Evolutionary conservation across 2,113 vertebrate species (phyloP), one percentile per base, ranked within the genome.

Genomic region (Mystacornis crossleyi): DNA sequence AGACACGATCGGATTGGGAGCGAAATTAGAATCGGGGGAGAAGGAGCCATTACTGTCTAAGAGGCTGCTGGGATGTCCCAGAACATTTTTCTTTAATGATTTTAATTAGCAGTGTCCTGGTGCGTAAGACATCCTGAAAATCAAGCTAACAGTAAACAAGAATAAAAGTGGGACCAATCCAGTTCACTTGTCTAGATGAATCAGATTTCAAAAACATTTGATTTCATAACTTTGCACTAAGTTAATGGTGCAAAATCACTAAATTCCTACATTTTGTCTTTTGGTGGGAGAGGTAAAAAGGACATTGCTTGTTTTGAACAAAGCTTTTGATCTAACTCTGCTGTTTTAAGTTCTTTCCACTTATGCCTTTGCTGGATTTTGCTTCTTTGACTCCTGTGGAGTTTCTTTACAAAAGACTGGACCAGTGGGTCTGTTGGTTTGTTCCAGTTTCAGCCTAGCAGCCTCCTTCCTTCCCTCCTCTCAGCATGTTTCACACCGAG

Each of bases 361-460:
- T 88, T 90, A 74, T 90, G 82, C 36, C 75, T 93, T 86, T 95
- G 90, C 79, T 95, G 82, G 31, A 51, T 91, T 94, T 96, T 73
- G 79, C 42, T 89, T 69, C 58, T 84, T 88, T 71, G 47, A n/a
- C 29, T 90, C 47, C 24, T 87, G 73, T 95, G 74, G 66, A 48
- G 14, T 43, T 88, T 47, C 71, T 86, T 66, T 70, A 64, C 34
- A 55, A 47, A 74, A 80, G 64, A 18, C 20, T 66, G 38, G 16
- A 47, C 67, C 25, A 25, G 42, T 53, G 23, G 43, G 18, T 64
- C 43, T 43, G 6, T 65, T 60, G 64, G 42, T 51, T 70, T 77
- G 43, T 74, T 82, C 47, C 55, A 51, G n/a, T 93, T 92, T 69
- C 51, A 51, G 79, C 36, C 72, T 60, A 64, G 67, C 74, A 94